Percentiles rank a stretch among this genome's conserved stretches.
Conservation (phyloP, 2,113 vertebrate species). For the Danio rerio region GRCz12tu NC_133189.1:35502001-35502500, state of each 20-base stretch:
- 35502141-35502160: neutral
- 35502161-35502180: neutral
- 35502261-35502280: slow-evolving; percentile 4
- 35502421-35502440: neutral
- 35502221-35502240: neutral
- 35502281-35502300: slow-evolving; percentile 11
- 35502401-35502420: slow-evolving; percentile 20
- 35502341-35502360: slow-evolving; percentile 31
- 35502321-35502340: slow-evolving; percentile 20
- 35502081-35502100: neutral
- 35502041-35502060: slow-evolving; percentile 15
- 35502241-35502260: neutral
- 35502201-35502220: neutral
- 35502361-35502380: slow-evolving; percentile 25
- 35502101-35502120: neutral
- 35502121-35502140: neutral
- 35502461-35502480: neutral
- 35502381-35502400: neutral
- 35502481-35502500: neutral
- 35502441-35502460: neutral
- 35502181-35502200: neutral
- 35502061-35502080: slow-evolving; percentile 14
- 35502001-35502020: slow-evolving; percentile 26
- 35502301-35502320: slow-evolving; percentile 17
- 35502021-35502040: neutral